Percentiles rank a stretch among this genome's conserved stretches.
These are phyloP conservation scores for Mesoclemmys tuberculata DNA, from an alignment of 2,113 vertebrate species.

Conservation along the genomic window DNA sequence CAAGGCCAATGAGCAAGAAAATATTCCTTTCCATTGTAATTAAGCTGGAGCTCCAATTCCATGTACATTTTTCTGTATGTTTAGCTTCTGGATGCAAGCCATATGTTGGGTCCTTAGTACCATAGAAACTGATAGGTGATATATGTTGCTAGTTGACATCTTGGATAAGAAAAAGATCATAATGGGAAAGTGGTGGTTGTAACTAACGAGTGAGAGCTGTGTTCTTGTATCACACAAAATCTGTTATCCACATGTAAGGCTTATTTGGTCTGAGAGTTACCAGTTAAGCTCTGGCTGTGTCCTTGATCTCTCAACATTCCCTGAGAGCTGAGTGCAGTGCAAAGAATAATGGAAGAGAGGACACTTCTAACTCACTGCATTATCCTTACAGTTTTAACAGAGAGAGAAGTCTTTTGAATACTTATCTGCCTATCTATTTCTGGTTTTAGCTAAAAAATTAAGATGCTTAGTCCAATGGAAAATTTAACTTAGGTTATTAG, in stretches of 20 bases:
- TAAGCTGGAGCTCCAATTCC: neutral
- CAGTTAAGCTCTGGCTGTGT: neutral
- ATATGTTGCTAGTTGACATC: slow-evolving; percentile 3
- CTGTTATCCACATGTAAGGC: neutral
- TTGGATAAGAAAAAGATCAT: neutral
- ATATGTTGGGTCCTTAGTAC: neutral
- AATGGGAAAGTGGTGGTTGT: neutral
- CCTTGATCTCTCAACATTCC: neutral
- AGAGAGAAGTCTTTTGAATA: neutral
- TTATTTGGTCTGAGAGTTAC: neutral
- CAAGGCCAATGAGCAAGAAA: neutral
- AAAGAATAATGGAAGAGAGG: fast-evolving
- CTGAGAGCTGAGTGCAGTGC: fast-evolving
- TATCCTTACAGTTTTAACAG: fast-evolving
- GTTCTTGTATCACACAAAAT: neutral
- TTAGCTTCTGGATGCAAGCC: neutral
- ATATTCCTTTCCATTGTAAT: neutral
- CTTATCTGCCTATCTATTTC: neutral
- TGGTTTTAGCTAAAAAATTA: neutral
- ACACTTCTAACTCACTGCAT: fast-evolving
- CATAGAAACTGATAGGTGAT: neutral
- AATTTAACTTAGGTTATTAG: slow-evolving; percentile 2
- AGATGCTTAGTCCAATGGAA: neutral
- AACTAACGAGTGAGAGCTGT: neutral
- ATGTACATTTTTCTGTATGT: fast-evolving